Base-by-base conservation (phyloP, 2,797 vertebrate genomes). In the Clamator glandarius region DNA sequence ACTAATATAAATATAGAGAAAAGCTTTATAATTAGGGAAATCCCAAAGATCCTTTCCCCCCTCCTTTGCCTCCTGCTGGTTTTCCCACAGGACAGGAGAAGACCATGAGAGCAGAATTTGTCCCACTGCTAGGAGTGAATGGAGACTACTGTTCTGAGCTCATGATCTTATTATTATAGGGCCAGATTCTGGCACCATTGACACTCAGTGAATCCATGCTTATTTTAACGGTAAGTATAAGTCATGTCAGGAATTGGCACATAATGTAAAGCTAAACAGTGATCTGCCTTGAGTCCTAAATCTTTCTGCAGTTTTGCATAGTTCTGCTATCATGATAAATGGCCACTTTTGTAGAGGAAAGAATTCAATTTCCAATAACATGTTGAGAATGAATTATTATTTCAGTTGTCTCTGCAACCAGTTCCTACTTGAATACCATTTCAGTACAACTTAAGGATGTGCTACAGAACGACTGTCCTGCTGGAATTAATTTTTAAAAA, bases 281-380 rank as follows among this genome's bases (percentile, higher is more conserved):
- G 63, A 80, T 90, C 77, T 72, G 70, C 41, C 72, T 94, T 0
- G 0, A 83, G 78, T 83, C 68, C 87, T 93, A 95, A 92, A 95
- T 87, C 63, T 87, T 92, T 33, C 50, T 89, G 67, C n/a, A 70
- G 52, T 92, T 93, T 91, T 90, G 48, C 75, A 82, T 77, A 80
- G 61, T 36, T 95, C 61, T 3, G 1, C 68, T 95, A 61, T 87
- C 50, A 72, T 68, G 81, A 89, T 70, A 89, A 93, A 96, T 80
- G 52, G 21, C 46, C 87, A 80, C 52, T 67, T 70, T 66, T 84
- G 80, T 84, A 74, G 63, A 84, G 46, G 52, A 79, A 90, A 74
- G 29, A 90, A 89, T 81, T 89, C n/a, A 6, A 10, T 77, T 90
- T 80, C 62, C 87, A 87, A 26, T 36, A 75, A 83, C 83, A 76